A percentile compares a stretch with the other conserved stretches of the same genome.
These are phyloP conservation scores for Centruroides sculpturatus DNA, from an alignment of 1,140 invertebrate species.

Conservation along the genomic window DNA sequence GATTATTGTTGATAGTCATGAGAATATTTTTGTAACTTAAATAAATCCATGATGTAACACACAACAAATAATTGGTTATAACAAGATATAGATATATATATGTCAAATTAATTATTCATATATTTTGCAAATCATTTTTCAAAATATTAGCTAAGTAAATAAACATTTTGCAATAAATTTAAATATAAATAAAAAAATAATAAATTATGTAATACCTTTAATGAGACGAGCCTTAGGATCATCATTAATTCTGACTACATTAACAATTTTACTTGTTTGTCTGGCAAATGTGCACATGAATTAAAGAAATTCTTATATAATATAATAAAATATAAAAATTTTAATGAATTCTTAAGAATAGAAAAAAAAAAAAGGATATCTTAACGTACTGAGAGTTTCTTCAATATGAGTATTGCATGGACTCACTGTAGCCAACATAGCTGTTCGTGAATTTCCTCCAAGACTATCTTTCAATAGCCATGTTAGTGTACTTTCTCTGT, in stretches of 20 bases:
- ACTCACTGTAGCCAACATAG: slow-evolving; percentile 55
- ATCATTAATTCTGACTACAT: slow-evolving; percentile 60
- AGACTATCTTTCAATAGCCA: slow-evolving; percentile 40
- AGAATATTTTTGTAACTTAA: no score
- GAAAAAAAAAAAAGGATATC: slow-evolving; percentile 37
- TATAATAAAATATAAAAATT: no score
- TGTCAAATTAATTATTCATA: no score
- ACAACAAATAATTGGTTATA: no score
- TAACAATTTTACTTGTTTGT: slow-evolving; percentile 69
- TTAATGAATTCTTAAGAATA: no score
- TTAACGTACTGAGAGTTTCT: slow-evolving; percentile 64
- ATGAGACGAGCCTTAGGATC: slow-evolving; percentile 51
- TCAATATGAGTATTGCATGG: slow-evolving; percentile 62
- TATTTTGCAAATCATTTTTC: no score
- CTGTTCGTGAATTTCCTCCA: slow-evolving; percentile 47
- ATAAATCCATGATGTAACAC: no score
- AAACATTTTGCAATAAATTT: no score
- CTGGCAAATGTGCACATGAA: slow-evolving; percentile 30
- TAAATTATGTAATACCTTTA: slow-evolving; percentile 24
- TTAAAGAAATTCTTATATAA: neutral
- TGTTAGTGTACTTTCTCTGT: slow-evolving; percentile 33
- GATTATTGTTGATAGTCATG: no score
- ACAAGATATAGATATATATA: no score
- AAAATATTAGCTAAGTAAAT: no score
- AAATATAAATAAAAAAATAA: neutral